phyloP scores from a whole-genome alignment of 35 echinoderm and acorn worm species.

The Acanthaster planci region DNA sequence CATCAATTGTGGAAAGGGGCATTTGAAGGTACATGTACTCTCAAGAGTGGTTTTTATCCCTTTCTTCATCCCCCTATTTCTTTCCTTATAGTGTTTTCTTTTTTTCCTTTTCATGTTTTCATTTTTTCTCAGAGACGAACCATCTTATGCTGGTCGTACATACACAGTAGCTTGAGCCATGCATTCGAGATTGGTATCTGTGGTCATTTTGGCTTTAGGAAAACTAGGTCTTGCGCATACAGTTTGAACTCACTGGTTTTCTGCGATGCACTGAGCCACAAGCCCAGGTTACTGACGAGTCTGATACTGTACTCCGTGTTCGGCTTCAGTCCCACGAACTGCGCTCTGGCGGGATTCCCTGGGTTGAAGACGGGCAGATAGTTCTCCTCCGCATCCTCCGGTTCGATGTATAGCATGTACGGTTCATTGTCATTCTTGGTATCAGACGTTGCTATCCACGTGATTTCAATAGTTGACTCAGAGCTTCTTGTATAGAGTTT shows the following conservation, averaged over 20 bases:
- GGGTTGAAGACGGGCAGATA: background rate
- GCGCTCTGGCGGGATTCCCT: background rate
- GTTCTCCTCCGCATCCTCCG: background rate
- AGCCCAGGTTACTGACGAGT: background rate
- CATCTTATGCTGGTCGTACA: no score
- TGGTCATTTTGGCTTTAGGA: no score
- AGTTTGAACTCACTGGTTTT: background rate
- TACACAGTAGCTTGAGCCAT: no score
- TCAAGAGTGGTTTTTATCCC: no score
- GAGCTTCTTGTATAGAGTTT: background rate
- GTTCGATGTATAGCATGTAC: slow-evolving; percentile 8
- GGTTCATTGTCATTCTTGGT: background rate
- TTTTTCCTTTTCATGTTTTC: no score
- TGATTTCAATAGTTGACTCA: background rate
- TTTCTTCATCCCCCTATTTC: no score
- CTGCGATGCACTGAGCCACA: background rate
- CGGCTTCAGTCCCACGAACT: background rate
- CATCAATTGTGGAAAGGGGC: no score
- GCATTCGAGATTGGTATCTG: no score
- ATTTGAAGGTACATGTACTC: no score
- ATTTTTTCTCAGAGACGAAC: no score
- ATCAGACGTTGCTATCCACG: background rate
- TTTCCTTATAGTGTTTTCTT: no score
- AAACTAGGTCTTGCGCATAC: no score
- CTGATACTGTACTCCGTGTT: slow-evolving; percentile 1